Evolutionary conservation across 1,140 invertebrate species (phyloP), one percentile per base, ranked within the genome.

Genomic region (Papilio helenus): DNA sequence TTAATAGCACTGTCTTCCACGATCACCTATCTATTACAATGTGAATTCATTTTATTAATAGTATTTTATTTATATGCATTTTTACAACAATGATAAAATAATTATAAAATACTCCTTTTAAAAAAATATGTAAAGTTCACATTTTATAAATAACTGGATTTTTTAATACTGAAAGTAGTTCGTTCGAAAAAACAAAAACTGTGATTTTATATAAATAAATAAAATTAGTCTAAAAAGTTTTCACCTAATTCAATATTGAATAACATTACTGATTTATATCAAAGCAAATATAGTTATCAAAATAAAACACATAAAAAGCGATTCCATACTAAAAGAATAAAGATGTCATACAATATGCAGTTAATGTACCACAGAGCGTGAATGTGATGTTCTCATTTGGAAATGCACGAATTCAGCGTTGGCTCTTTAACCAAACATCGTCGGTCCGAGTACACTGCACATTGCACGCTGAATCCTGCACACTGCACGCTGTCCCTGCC

Each of bases 401-500:
- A 78, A 80, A 76, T 80, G 44, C 73, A 76, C 73, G 29, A 76
- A 76, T 55, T 49, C 73, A 76, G 73, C 26, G 73, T 76, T 76
- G 49, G 44, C 73, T 76, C 79, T 51, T 80, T 65, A 82, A 79
- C 71, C 76, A 83, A 83, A 84, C 77, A 78, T 76, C 79, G 81
- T 79, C 81, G 82, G 77, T 78, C 79, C 72, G 74, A 73, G 78
- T 79, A 82, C 51, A 55, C 51, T 55, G 51, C 51, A 55, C 51
- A 55, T 8, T 55, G 51, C 18, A 55, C 51, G 18, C 51, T 55
- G 51, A 18, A 55, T n/a, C 7, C 51, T 55, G 51, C 51, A 55
- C 51, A 8, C 51, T 55, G 79, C 42, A 74, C 71, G 58, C 74
- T 76, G 65, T 65, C 73, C 42, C 58, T 76, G 80, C 46, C 79